Evolutionary conservation across 2,888 invertebrate species (phyloP).

Genomic region (Drosophila mimica): DNA sequence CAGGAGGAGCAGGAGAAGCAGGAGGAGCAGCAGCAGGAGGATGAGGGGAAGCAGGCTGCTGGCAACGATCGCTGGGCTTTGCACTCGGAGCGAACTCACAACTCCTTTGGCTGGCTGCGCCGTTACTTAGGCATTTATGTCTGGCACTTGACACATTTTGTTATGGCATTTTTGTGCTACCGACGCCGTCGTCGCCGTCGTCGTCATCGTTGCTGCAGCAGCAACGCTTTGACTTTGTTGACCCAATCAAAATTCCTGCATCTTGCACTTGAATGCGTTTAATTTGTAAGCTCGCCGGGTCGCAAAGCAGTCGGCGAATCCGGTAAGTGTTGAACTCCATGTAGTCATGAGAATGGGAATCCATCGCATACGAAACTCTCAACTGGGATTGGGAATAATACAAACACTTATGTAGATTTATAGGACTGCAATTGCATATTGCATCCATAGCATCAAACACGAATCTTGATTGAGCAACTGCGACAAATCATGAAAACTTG

Average conservation of each 20-base stretch:
- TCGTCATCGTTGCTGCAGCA: slow-evolving; percentile 15
- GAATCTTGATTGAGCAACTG: slow-evolving; percentile 15
- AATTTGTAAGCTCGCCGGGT: slow-evolving; percentile 69
- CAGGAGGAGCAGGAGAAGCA: not conserved
- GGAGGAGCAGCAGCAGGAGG: not conserved
- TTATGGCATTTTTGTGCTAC: slow-evolving; percentile 80
- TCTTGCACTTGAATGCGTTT: slow-evolving; percentile 81
- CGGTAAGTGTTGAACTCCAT: slow-evolving; percentile 29
- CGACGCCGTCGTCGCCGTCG: slow-evolving; percentile 35
- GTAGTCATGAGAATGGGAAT: slow-evolving; percentile 23
- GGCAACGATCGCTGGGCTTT: slow-evolving; percentile 6
- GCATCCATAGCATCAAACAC: not conserved
- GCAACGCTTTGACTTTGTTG: slow-evolving; percentile 63
- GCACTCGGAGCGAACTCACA: not conserved
- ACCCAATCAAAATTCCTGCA: slow-evolving; percentile 78
- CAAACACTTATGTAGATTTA: slow-evolving; percentile 7
- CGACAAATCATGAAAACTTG: not conserved
- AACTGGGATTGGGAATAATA: not conserved
- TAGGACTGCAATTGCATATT: not conserved
- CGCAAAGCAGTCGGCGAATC: slow-evolving; percentile 16
- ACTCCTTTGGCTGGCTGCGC: slow-evolving; percentile 42
- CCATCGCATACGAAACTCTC: not conserved
- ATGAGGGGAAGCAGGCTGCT: not conserved
- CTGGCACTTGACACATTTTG: slow-evolving; percentile 82
- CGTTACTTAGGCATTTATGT: slow-evolving; percentile 80